Base-by-base conservation (phyloP, 2,797 vertebrate species). In the Dicrostonyx torquatus region DNA sequence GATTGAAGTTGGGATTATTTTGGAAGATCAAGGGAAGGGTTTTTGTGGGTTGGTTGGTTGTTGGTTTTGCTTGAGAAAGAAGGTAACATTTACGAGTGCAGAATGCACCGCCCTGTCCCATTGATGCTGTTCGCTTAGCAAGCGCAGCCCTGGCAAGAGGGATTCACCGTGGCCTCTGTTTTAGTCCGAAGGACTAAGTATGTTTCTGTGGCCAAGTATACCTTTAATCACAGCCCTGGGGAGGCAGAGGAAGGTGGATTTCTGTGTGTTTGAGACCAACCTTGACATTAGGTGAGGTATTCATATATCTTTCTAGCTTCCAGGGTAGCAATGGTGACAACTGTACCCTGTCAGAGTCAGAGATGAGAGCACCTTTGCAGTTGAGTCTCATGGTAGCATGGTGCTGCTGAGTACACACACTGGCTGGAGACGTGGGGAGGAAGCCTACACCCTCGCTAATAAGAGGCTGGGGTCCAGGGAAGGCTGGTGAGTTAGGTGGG, bases 1-100 rank as follows among this genome's bases (percentile, higher is more conserved):
- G 45, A 55, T 14, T 62, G 68, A 82, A 78, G 37, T n/a, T 94
- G 37, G 37, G 7, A 75, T 92, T 90, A 76, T 50, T 94, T 58
- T 87, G 64, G 75, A 86, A 94, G 94, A 80, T 48, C 66, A 87
- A 77, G 12, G 45, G n/a, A 91, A 31, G 68, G 24, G 24, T 14
- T 18, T 53, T n/a, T 50, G 45, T 37, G 66, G 40, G 22, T 53
- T 85, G 26, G 34, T 55, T 72, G 55, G 34, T 79, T 55, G 31
- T 24, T 50, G 18, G 55, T 72, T 94, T 75, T 91, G 64, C n/a
- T 90, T 55, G 43, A 83, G 73, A 78, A 85, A 34, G 9, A 90
- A 93, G 62, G 18, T 58, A 76, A 68, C 17, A 12, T 64, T 84
- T 79, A 9, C 1, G 40, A 66, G 15, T 14, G 1, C 2, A 18